Evolutionary conservation across 1,140 invertebrate species (phyloP).

Genomic region (Ceratoteleas bidentatus): DNA sequence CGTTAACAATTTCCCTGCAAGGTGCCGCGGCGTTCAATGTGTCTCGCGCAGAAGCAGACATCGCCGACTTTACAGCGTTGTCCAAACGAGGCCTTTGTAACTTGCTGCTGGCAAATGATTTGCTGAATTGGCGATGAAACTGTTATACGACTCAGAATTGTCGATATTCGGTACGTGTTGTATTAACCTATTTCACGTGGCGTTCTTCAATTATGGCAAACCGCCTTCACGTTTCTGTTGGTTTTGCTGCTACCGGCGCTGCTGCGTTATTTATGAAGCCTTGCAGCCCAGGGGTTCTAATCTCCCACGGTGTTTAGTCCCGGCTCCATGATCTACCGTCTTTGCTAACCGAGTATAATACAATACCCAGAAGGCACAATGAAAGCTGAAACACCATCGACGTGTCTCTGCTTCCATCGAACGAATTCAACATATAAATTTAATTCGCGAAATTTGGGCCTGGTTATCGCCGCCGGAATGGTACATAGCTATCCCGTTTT

Average conservation of each 20-base stretch:
- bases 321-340: conserved; percentile 52
- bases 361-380: conserved; percentile 55
- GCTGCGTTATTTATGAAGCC: conserved; percentile 65
- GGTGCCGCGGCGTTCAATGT: conserved; percentile 15
- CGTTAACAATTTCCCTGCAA: not conserved
- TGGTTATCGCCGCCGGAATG: conserved; percentile 3
- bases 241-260: conserved; percentile 33
- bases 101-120: conserved; percentile 17
- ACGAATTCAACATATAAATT: conserved; percentile 46
- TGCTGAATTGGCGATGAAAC: conserved; percentile 31
- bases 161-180: conserved; percentile 48
- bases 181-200: conserved; percentile 54
- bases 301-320: conserved; percentile 65
- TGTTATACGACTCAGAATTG: conserved; percentile 37
- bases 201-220: conserved; percentile 57
- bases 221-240: conserved; percentile 50
- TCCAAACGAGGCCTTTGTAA: conserved; percentile 19
- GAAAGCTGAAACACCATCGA: conserved; percentile 42
- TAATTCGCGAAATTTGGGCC: conserved; percentile 22
- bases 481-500: no score
- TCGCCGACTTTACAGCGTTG: conserved; percentile 9
- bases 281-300: conserved; percentile 63
- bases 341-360: conserved; percentile 50
- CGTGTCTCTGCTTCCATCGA: conserved; percentile 12
- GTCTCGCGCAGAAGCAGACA: not conserved